Percentiles rank a stretch among this genome's conserved stretches.
Evolutionary conservation across 2,113 vertebrate genomes (phyloP).

Genomic region (Fregata magnificens): DNA sequence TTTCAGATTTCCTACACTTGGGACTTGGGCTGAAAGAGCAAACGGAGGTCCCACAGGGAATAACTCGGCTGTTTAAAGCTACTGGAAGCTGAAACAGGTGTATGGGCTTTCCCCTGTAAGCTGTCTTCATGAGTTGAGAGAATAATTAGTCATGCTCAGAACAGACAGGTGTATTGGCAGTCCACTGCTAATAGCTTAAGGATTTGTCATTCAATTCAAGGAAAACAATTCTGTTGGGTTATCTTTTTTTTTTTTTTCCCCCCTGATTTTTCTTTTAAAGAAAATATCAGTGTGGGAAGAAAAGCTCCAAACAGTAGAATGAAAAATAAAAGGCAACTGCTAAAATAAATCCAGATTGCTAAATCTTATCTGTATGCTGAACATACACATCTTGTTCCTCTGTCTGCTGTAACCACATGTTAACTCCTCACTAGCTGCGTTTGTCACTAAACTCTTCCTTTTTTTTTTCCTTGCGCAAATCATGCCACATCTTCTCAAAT

Average conservation of each 20-base stretch:
- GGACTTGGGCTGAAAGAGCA: neutral
- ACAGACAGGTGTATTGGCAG: neutral
- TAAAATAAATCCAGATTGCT: conserved; percentile 59
- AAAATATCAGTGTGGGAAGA: neutral
- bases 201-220: neutral
- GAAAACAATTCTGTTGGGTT: neutral
- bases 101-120: neutral
- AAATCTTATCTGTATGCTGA: conserved; percentile 31
- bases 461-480: conserved; percentile 1
- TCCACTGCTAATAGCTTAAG: neutral
- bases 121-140: neutral
- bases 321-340: conserved; percentile 32
- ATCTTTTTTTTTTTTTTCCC: neutral
- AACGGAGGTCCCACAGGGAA: neutral
- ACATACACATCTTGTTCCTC: conserved; percentile 24
- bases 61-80: neutral
- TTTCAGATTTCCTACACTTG: neutral
- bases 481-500: neutral
- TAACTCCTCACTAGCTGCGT: conserved; percentile 45
- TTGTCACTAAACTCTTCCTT: conserved; percentile 35
- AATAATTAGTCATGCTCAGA: neutral
- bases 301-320: neutral
- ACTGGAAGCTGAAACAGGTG: neutral
- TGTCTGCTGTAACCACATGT: conserved; percentile 48
- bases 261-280: neutral